phyloP scores from a whole-genome alignment of 2,113 vertebrate species.

The Sander lucioperca region DNA sequence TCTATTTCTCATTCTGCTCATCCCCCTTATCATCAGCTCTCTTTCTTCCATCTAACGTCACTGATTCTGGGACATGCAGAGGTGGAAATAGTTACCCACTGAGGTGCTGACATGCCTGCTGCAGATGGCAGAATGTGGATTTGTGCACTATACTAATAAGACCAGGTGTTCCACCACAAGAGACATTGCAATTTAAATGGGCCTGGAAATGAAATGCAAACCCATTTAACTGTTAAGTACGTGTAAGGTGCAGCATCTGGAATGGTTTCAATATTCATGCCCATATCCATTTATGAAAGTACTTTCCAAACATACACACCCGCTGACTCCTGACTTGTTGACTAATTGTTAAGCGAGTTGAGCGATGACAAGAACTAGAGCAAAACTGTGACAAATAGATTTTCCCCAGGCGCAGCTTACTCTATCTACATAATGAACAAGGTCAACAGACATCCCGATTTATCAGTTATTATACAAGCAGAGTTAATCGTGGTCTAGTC shows the following conservation, averaged over 20 bases:
- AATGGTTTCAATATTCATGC: conserved; percentile 66
- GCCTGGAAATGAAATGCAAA: conserved; percentile 69
- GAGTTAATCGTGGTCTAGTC: conserved; percentile 15
- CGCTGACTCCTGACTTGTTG: conserved; percentile 60
- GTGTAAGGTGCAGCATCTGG: conserved; percentile 71
- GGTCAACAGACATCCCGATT: conserved; percentile 53
- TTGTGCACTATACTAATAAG: conserved; percentile 73
- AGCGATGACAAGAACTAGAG: conserved; percentile 48
- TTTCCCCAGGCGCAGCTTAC: conserved; percentile 26
- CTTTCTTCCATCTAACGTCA: conserved; percentile 52
- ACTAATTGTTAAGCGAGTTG: conserved; percentile 59
- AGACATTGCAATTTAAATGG: conserved; percentile 66
- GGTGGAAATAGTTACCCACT: conserved; percentile 68
- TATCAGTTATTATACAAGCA: conserved; percentile 33
- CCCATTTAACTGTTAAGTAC: conserved; percentile 68
- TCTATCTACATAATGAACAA: conserved; percentile 59
- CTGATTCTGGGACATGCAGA: conserved; percentile 58
- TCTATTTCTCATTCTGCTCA: conserved; percentile 46
- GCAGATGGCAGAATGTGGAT: conserved; percentile 76
- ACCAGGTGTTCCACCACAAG: conserved; percentile 74
- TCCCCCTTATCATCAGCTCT: conserved; percentile 55
- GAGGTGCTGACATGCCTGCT: conserved; percentile 70
- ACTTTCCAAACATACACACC: conserved; percentile 57
- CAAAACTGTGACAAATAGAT: conserved; percentile 62
- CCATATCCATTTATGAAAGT: conserved; percentile 57